Base-by-base conservation (phyloP, 2,888 invertebrate species). In the Heliconius aoede region DNA sequence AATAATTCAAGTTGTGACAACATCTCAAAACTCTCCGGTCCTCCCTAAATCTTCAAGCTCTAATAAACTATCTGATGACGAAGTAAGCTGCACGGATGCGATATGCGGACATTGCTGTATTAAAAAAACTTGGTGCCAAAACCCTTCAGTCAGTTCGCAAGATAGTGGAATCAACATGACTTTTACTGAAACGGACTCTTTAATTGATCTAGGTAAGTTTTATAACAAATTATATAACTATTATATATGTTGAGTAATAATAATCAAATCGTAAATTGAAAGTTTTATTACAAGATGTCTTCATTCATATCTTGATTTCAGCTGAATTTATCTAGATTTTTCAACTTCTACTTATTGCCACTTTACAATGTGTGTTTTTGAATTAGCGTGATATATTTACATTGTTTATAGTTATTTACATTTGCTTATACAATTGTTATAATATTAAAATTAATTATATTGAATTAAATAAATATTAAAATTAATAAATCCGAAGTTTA, bases 81-180 rank as follows among this genome's bases (percentile, higher is more conserved):
- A 96, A 77, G 86, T 87, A 26, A 87, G 83, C 62, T 95, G 95
- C 81, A 88, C 87, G 46, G 94, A 95, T 69, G 90, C 87, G 40
- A 89, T 92, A 58, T 91, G 90, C 84, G 90, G 92, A 91, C 95
- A 93, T 80, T 93, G 88, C 85, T 87, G 88, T 84, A 91, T 92
- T 79, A 95, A 96, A 78, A 95, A 96, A 83, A 94, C 94, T 36
- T 95, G 96, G 88, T 96, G 96, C 78, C 95, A 96, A 83, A 96
- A 96, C 72, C 96, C 96, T 78, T 96, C 96, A 74, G 95, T 96
- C 73, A 97, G 97, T 84, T 97, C 97, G 8, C 97, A 97, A 87
- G 97, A 97, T 86, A 97, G 97, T 83, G 97, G 97, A 1, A 97
- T 97, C 76, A 97, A 97, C 85, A 92, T 97, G 89, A 95, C 96